Evolutionary conservation across 2,797 vertebrate species (phyloP).

Genomic region (Pseudopleuronectes americanus): DNA sequence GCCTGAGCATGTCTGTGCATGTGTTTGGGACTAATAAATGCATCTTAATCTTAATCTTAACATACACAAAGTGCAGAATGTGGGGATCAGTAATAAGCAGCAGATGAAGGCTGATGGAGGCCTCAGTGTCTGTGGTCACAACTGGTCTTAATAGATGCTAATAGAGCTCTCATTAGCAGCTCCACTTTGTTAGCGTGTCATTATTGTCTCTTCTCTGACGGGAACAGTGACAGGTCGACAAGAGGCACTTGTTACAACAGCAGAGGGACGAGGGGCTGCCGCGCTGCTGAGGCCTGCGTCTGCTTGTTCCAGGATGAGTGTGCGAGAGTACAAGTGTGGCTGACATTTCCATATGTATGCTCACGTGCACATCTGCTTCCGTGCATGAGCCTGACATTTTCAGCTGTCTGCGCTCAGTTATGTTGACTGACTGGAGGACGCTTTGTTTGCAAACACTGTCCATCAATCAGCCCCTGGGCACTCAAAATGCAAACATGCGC

Average conservation of each 20-base stretch:
- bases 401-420: conserved; percentile 65
- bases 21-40: too few species aligned
- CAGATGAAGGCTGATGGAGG: too few species aligned
- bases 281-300: conserved; percentile 16
- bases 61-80: too few species aligned
- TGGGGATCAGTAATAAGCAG: too few species aligned
- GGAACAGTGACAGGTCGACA: conserved; percentile 49
- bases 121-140: conserved; percentile 25
- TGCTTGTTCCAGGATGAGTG: conserved; percentile 11
- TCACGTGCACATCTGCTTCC: conserved; percentile 40
- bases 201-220: conserved; percentile 42
- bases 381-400: conserved; percentile 70
- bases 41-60: too few species aligned
- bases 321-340: conserved; percentile 17
- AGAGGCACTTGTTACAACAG: conserved; percentile 55
- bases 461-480: conserved; percentile 71
- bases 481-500: conserved; percentile 37
- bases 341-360: conserved; percentile 57
- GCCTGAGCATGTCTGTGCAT: too few species aligned
- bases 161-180: conserved; percentile 37
- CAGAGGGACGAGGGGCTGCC: background rate
- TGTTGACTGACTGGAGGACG: conserved; percentile 65
- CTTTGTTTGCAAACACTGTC: conserved; percentile 77
- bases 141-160: conserved; percentile 43
- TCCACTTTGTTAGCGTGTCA: conserved; percentile 44